Evolutionary conservation across 2,797 vertebrate species (phyloP).

Genomic region (Muscicapa striata): DNA sequence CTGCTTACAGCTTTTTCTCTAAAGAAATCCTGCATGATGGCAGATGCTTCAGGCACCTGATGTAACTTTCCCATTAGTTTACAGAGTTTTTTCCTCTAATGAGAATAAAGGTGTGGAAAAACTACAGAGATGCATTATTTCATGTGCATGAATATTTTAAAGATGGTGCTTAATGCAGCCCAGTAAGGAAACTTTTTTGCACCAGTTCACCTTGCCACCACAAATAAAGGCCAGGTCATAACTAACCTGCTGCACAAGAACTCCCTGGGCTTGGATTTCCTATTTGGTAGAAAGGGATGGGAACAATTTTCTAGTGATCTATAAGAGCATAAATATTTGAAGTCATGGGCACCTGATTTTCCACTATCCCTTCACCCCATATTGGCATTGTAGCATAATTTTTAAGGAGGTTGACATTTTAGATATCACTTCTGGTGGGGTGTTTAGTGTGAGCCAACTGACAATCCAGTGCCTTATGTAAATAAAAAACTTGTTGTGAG

Average conservation of each 20-base stretch:
- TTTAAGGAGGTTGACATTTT: background rate
- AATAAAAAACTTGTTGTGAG: background rate
- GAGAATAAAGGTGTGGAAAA: background rate
- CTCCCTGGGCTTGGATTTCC: background rate
- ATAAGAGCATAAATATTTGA: background rate
- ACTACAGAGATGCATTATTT: background rate
- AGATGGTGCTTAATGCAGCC: background rate
- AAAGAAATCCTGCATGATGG: background rate
- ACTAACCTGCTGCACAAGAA: background rate
- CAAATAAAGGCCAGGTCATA: background rate
- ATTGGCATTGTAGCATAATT: background rate
- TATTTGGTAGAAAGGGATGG: fast-evolving
- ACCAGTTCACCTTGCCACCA: background rate
- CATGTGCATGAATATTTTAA: background rate
- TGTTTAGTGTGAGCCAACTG: background rate
- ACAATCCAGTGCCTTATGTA: background rate
- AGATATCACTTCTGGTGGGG: background rate
- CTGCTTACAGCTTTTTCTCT: background rate
- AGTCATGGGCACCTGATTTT: background rate
- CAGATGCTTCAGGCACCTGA: background rate
- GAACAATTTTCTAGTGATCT: background rate
- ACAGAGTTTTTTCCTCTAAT: background rate
- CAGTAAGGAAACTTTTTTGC: background rate
- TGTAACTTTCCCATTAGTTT: background rate
- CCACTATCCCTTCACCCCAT: background rate